Percentiles rank a stretch among this genome's conserved stretches.
phyloP scores from a whole-genome alignment of 30 jellyfish, hydroid and myxozoan species.

The Nemopilema nomurai region DNA sequence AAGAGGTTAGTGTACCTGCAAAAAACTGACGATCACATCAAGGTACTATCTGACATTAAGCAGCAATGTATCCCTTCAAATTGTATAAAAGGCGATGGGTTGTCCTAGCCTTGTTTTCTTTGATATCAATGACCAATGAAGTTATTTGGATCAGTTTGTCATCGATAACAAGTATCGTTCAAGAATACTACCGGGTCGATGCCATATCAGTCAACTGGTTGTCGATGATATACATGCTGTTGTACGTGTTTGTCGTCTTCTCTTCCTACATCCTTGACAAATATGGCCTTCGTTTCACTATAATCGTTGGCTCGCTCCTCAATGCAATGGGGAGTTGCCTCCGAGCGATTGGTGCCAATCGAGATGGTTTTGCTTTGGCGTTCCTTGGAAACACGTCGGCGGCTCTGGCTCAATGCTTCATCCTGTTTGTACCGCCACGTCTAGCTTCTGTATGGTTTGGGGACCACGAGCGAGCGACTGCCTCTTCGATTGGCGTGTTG shows the following conservation, averaged over 20 bases:
- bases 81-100: conserved; percentile 84
- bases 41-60: not conserved
- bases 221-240: conserved; percentile 79
- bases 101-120: conserved; percentile 81
- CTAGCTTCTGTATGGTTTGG: conserved; percentile 98
- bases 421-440: conserved; percentile 87
- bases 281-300: conserved; percentile 77
- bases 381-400: conserved; percentile 88
- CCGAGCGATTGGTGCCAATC: conserved; percentile 82
- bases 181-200: conserved; percentile 75
- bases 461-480: conserved; percentile 90
- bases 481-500: conserved; percentile 87
- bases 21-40: not conserved
- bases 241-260: conserved; percentile 63
- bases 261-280: conserved; percentile 79
- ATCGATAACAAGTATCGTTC: conserved; percentile 78
- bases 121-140: conserved; percentile 90
- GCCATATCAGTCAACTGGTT: conserved; percentile 85
- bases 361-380: conserved; percentile 79
- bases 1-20: not conserved
- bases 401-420: conserved; percentile 89
- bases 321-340: conserved; percentile 90
- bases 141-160: conserved; percentile 91
- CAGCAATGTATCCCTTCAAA: conserved; percentile 17
- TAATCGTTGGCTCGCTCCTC: conserved; percentile 81